Base-by-base conservation (phyloP, 37 sponge, comb jelly and placozoan genomes). In the Oscarella lobularis region DNA sequence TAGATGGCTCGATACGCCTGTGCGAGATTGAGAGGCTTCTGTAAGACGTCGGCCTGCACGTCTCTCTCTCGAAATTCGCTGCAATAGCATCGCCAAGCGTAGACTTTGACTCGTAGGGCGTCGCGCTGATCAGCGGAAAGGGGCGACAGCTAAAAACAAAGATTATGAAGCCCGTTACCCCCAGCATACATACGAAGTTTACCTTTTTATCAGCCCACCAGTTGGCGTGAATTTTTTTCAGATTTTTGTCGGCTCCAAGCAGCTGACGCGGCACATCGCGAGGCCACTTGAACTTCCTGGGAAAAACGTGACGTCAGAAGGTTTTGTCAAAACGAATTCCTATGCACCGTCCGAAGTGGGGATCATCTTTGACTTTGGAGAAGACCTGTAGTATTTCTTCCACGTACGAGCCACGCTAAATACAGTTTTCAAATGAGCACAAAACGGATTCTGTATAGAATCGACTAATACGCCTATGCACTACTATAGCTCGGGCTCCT, bases 131-230 rank as follows among this genome's bases (percentile, higher is more conserved):
- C 20, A 9, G 9, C 60, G 60, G 60, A 20, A 27, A 48, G 9
- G 60, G 20, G 60, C 9, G 60, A 48, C 60, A 48, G 20, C 60
- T 48, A 48, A 20, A 48, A 20, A 48, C 60, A 48, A 48, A 48
- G 9, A 48, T 48, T 9, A 27, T 48, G 14, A 48, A 9, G 20
- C 9, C 60, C 60, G 60, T 27, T 20, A 48, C 60, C 60, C 60
- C 9, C 60, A 48, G 20, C 9, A 48, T 48, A 27, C 60, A 48
- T 48, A 48, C 60, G 20, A 48, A 48, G 14, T 48, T 35, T 14
- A 14, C 39, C 73, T 77, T 76, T 39, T 48, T 70, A 29, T 31
- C 54, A 3, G 88, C 88, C 79, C 81, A 78, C 88, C 88, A 87
- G 73, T 74, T 84, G 66, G 29, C 31, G 14, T 84, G 78, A 20